These are phyloP conservation scores for Dynastes hyllus DNA, from an alignment of 2,888 invertebrate genomes.

Conservation along the genomic window DNA sequence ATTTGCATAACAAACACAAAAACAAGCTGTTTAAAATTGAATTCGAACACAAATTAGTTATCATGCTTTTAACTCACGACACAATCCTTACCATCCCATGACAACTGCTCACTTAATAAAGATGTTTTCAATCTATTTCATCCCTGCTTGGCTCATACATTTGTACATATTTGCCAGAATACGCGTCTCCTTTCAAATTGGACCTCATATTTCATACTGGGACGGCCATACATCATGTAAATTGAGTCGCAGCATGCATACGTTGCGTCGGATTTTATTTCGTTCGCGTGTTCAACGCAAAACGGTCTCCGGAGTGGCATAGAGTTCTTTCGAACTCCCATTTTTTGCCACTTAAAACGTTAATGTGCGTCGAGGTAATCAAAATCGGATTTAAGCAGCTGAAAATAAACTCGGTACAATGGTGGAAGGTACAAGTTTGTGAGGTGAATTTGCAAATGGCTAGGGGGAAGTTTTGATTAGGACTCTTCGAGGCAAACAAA, in stretches of 20 bases:
- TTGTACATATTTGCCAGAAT: neutral
- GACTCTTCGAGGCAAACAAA: neutral
- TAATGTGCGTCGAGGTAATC: conserved; percentile 14
- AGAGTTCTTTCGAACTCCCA: neutral
- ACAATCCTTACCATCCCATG: neutral
- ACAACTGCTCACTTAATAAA: conserved; percentile 18
- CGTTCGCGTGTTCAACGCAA: conserved; percentile 45
- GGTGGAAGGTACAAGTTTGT: neutral
- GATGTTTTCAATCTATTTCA: conserved; percentile 27
- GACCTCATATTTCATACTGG: conserved; percentile 44
- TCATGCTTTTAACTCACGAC: neutral
- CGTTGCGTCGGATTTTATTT: conserved; percentile 49
- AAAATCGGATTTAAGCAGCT: conserved; percentile 15
- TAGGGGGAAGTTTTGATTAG: neutral
- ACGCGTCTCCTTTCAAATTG: conserved; percentile 40
- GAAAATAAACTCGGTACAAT: conserved; percentile 1
- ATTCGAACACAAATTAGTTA: no score
- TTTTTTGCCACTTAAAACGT: conserved; percentile 10
- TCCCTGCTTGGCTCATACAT: neutral
- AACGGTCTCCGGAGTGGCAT: neutral
- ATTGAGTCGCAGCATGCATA: conserved; percentile 48
- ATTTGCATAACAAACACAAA: no score
- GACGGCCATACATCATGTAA: conserved; percentile 51
- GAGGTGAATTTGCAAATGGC: neutral
- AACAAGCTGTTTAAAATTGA: no score